Conservation (phyloP, 2,113 vertebrate genomes). For the Peromyscus maniculatus region DNA sequence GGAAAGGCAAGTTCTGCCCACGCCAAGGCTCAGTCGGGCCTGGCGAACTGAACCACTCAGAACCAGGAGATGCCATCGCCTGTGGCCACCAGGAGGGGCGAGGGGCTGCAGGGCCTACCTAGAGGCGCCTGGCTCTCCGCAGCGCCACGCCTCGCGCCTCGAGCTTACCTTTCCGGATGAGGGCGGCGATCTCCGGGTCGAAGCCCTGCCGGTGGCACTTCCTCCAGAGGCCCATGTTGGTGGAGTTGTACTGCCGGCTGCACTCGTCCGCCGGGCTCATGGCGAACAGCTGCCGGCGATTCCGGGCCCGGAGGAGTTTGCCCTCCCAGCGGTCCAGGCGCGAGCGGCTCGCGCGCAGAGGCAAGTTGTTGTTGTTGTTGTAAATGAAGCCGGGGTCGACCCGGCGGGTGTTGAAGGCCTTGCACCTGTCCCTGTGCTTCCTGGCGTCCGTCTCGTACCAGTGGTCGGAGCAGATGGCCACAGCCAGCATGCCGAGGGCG, state of each 20-base stretch:
- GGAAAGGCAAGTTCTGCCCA: background rate
- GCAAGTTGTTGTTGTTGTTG: constrained; percentile 99
- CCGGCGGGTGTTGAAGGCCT: constrained; percentile 96
- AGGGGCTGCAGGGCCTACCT: constrained; percentile 4
- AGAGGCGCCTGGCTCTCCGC: constrained; percentile 8
- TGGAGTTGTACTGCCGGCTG: constrained; percentile 98
- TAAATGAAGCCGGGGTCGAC: constrained; percentile 99
- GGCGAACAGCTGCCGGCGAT: constrained; percentile 97
- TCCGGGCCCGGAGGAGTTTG: constrained; percentile 94
- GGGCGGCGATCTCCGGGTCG: constrained; percentile 95
- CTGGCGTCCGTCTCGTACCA: constrained; percentile 99
- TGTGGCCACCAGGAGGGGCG: background rate
- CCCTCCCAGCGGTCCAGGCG: constrained; percentile 95
- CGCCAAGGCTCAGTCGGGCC: background rate
- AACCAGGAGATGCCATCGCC: background rate
- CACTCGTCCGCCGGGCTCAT: constrained; percentile 98
- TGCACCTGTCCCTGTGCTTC: constrained; percentile 97
- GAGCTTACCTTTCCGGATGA: constrained; percentile 96
- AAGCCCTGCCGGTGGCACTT: constrained; percentile 97
- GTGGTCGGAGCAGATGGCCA: constrained; percentile 99
- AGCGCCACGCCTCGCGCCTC: constrained; percentile 65
- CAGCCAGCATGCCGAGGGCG: constrained; percentile 98
- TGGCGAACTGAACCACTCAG: background rate
- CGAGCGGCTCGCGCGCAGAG: constrained; percentile 94
- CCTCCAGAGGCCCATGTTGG: constrained; percentile 99